These are phyloP conservation scores for Camarhynchus parvulus DNA, from an alignment of 2,113 vertebrate genomes.

Conservation along the genomic window DNA sequence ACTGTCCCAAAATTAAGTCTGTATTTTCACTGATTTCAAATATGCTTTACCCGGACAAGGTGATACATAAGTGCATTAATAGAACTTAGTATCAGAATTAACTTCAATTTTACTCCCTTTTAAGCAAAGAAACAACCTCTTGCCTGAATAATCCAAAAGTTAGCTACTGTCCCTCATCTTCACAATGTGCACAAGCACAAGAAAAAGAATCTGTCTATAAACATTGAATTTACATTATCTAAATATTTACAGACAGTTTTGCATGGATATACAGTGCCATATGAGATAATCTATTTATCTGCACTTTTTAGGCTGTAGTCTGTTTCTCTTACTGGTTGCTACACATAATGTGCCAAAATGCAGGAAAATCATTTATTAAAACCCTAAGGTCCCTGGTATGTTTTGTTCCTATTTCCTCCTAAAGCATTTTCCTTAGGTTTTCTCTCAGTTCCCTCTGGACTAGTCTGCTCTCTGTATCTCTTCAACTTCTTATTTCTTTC, in stretches of 20 bases:
- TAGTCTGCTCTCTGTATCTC: background rate
- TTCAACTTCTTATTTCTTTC: background rate
- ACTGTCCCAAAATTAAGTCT: background rate
- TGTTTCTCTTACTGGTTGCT: background rate
- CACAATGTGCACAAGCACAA: background rate
- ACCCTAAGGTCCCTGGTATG: background rate
- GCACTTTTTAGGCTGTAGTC: background rate
- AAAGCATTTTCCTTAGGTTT: background rate
- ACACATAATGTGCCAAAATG: background rate
- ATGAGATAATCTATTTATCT: background rate
- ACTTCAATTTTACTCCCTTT: background rate
- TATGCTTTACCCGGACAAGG: background rate
- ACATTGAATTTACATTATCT: background rate
- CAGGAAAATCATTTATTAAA: background rate
- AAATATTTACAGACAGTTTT: background rate
- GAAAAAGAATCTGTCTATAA: background rate
- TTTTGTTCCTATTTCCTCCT: background rate
- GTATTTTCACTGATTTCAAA: background rate
- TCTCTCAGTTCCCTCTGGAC: background rate
- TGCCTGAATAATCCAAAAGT: background rate
- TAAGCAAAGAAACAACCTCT: background rate
- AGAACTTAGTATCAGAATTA: background rate
- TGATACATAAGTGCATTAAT: accelerated
- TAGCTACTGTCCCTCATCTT: background rate
- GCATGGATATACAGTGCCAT: background rate